Evolutionary conservation across 2,888 invertebrate genomes (phyloP).

Genomic region (Prosopocoilus inquinatus): DNA sequence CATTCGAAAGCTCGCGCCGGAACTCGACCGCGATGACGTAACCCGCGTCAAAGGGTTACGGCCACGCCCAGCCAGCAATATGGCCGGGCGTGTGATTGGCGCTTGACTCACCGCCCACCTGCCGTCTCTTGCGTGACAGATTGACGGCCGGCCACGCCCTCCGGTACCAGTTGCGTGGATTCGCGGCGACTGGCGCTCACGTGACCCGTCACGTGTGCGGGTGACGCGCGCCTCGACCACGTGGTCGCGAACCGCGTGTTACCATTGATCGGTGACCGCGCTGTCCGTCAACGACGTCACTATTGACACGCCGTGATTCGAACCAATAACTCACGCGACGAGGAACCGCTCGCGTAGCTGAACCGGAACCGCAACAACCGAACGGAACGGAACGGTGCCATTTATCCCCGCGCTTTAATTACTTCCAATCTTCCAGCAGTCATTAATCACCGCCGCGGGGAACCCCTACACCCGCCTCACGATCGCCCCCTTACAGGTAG

Average conservation of each 20-base stretch:
- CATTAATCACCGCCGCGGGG: conserved; percentile 48
- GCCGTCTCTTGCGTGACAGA: conserved; percentile 44
- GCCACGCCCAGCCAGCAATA: conserved; percentile 65
- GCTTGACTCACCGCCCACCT: conserved; percentile 51
- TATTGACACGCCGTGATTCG: neutral
- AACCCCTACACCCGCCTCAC: conserved; percentile 10
- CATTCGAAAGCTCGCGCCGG: conserved; percentile 25
- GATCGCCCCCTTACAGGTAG: conserved; percentile 3
- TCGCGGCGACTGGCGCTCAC: conserved; percentile 34
- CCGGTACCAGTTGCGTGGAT: conserved; percentile 40
- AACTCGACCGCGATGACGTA: conserved; percentile 34
- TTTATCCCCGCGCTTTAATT: conserved; percentile 54
- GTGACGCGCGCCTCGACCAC: conserved; percentile 25
- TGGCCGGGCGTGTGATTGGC: conserved; percentile 65
- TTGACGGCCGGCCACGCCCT: conserved; percentile 43
- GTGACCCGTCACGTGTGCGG: conserved; percentile 29
- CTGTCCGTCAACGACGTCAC: conserved; percentile 1
- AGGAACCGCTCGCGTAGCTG: conserved; percentile 30
- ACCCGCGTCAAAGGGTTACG: conserved; percentile 43
- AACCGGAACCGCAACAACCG: conserved; percentile 50
- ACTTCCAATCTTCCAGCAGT: conserved; percentile 53
- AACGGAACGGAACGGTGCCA: conserved; percentile 51
- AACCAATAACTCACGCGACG: neutral
- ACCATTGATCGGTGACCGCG: conserved; percentile 6
- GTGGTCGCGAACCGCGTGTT: conserved; percentile 18